These are phyloP conservation scores for Huso huso DNA, from an alignment of 2,797 vertebrate genomes.

Conservation along the genomic window DNA sequence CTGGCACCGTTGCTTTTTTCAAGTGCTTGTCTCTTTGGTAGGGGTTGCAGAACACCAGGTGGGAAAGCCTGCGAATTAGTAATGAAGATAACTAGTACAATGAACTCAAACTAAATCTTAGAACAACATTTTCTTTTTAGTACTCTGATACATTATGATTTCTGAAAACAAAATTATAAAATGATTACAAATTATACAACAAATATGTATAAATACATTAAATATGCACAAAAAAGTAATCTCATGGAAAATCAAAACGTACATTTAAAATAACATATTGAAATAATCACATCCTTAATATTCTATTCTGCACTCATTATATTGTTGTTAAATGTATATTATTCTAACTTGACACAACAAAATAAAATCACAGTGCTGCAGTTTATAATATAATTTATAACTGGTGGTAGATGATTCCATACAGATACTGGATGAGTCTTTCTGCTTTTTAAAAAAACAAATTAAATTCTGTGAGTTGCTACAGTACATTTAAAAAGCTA, in stretches of 20 bases:
- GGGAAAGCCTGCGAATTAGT: conserved; percentile 73
- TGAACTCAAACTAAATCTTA: conserved; percentile 5
- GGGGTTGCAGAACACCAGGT: conserved; percentile 76
- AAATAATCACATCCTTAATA: too few species aligned
- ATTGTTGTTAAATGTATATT: too few species aligned
- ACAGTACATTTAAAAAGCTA: conserved; percentile 86
- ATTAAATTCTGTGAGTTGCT: conserved; percentile 78
- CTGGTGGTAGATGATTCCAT: conserved; percentile 20
- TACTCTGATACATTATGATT: too few species aligned
- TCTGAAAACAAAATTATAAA: too few species aligned
- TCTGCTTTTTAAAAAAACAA: conserved; percentile 52
- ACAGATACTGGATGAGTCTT: conserved; percentile 40
- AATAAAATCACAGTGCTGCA: conserved; percentile 15
- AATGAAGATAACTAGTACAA: conserved; percentile 36
- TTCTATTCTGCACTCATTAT: too few species aligned
- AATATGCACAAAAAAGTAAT: too few species aligned
- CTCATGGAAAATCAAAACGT: too few species aligned
- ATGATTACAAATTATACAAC: too few species aligned
- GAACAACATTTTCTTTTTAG: too few species aligned
- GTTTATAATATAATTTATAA: conserved; percentile 18
- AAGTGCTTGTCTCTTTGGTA: conserved; percentile 95
- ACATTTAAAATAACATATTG: too few species aligned
- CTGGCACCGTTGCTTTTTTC: conserved; percentile 86
- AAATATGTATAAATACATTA: too few species aligned
- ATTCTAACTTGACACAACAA: too few species aligned